Evolutionary conservation across 1,140 invertebrate genomes (phyloP).

Genomic region (Augochlora pura): DNA sequence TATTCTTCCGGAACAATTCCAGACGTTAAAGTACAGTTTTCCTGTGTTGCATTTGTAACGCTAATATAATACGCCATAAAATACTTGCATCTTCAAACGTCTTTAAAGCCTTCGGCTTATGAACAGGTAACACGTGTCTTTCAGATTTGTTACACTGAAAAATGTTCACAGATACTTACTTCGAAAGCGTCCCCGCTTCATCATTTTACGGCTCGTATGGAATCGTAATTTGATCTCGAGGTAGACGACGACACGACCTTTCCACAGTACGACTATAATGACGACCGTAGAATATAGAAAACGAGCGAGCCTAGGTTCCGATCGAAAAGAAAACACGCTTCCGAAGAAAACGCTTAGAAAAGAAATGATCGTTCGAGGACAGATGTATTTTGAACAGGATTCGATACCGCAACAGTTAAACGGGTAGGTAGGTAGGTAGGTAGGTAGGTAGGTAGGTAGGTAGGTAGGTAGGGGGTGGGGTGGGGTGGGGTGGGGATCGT

Average conservation of each 20-base stretch:
- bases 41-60: no score
- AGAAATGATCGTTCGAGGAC: neutral
- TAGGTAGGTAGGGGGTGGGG: neutral
- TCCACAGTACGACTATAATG: neutral
- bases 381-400: neutral
- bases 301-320: constrained; percentile 23
- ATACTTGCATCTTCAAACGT: no score
- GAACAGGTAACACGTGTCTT: neutral
- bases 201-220: constrained; percentile 57
- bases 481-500: constrained; percentile 12
- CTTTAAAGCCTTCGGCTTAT: no score
- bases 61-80: no score
- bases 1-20: no score
- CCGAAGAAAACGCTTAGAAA: constrained; percentile 2
- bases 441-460: no score
- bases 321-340: constrained; percentile 18
- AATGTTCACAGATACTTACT: neutral
- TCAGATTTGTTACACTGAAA: neutral
- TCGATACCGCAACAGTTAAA: neutral
- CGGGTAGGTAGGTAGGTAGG: no score
- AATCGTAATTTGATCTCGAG: constrained; percentile 30
- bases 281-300: neutral
- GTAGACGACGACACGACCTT: constrained; percentile 12
- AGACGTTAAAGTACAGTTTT: no score
- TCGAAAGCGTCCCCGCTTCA: constrained; percentile 20